Percentiles rank a stretch among this genome's conserved stretches.
These are phyloP conservation scores for Eupithecia subumbrata DNA, from an alignment of 2,888 invertebrate species.

Conservation along the genomic window DNA sequence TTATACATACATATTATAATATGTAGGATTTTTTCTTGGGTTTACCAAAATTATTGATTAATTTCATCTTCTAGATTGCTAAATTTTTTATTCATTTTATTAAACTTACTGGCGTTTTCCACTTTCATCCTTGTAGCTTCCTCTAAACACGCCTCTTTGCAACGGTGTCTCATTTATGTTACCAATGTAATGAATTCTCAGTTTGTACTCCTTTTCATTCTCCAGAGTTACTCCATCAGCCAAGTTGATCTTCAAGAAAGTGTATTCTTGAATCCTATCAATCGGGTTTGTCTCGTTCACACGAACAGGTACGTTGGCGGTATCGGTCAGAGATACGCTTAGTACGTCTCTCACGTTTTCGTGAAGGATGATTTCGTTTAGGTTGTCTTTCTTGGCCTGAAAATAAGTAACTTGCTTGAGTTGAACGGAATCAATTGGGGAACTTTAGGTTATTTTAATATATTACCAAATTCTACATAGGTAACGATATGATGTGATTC, in stretches of 20 bases:
- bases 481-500: background rate
- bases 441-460: background rate
- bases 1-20: background rate
- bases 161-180: conserved; percentile 78
- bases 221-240: conserved; percentile 55
- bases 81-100: background rate
- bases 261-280: conserved; percentile 60
- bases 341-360: conserved; percentile 69
- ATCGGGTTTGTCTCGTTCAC: conserved; percentile 52
- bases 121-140: conserved; percentile 62
- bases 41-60: no score
- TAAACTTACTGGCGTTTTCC: conserved; percentile 64
- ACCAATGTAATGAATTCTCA: conserved; percentile 67
- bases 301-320: conserved; percentile 44
- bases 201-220: conserved; percentile 53
- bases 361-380: conserved; percentile 63
- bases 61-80: background rate
- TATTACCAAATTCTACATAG: background rate
- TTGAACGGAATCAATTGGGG: background rate
- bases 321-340: conserved; percentile 52
- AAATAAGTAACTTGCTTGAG: background rate
- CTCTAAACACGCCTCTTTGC: conserved; percentile 75
- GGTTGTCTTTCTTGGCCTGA: conserved; percentile 58
- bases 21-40: background rate
- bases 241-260: conserved; percentile 69